phyloP scores from a whole-genome alignment of 1,140 invertebrate species.

The Drosophila nasuta region DNA sequence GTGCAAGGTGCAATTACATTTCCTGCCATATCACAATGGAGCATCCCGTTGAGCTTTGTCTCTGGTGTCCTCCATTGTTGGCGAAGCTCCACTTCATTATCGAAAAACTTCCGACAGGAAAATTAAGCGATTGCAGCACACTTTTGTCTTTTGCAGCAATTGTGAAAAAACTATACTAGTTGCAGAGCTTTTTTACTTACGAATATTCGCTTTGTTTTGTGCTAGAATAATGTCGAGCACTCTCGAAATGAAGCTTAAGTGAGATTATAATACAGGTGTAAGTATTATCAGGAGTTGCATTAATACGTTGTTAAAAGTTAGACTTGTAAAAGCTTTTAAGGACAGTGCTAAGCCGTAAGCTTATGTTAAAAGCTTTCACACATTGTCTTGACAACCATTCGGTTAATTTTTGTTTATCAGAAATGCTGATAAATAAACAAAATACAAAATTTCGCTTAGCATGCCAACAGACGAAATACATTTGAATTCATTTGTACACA shows the following conservation, averaged over 20 bases:
- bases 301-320: too few relatives aligned
- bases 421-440: conserved; percentile 28
- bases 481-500: conserved; percentile 15
- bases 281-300: not conserved
- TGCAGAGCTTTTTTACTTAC: conserved; percentile 44
- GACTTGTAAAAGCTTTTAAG: conserved; percentile 1
- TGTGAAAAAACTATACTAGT: conserved; percentile 33
- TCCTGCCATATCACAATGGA: conserved; percentile 24
- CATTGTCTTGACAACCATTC: conserved; percentile 48
- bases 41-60: conserved; percentile 18
- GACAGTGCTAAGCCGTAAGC: not conserved
- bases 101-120: conserved; percentile 66
- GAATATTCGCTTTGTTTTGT: conserved; percentile 8
- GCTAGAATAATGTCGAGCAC: conserved; percentile 1
- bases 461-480: not conserved
- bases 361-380: conserved; percentile 12
- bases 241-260: conserved; percentile 1
- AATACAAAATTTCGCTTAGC: not conserved
- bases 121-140: conserved; percentile 62
- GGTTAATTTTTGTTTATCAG: conserved; percentile 24
- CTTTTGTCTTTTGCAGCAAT: conserved; percentile 68
- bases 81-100: conserved; percentile 63
- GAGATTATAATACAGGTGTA: conserved; percentile 6
- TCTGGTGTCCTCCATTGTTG: conserved; percentile 14
- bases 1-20: conserved; percentile 30